These are phyloP conservation scores for Lerema accius DNA, from an alignment of 1,140 invertebrate species.

Conservation along the genomic window DNA sequence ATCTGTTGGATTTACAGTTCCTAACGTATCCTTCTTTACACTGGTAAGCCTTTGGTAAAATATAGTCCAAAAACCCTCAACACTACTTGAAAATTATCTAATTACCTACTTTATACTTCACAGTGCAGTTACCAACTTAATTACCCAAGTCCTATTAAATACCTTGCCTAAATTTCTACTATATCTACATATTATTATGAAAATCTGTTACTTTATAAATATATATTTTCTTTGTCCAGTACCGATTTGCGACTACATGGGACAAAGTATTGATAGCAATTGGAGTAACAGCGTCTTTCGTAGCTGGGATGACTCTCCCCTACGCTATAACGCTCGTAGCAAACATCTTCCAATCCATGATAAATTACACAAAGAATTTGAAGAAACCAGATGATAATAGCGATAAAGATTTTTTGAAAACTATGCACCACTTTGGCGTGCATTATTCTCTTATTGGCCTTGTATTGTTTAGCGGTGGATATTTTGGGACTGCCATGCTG, in stretches of 20 bases:
- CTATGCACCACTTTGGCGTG: slow-evolving; percentile 43
- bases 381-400: slow-evolving; percentile 14
- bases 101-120: too few species aligned
- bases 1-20: too few species aligned
- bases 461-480: slow-evolving; percentile 41
- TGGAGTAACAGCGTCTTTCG: slow-evolving; percentile 36
- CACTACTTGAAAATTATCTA: too few species aligned
- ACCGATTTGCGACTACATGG: slow-evolving; percentile 46
- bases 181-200: too few species aligned
- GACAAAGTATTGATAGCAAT: slow-evolving; percentile 47
- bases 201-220: too few species aligned
- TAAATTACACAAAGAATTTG: slow-evolving; percentile 40
- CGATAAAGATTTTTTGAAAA: slow-evolving; percentile 36
- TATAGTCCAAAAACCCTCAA: too few species aligned
- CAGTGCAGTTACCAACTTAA: too few species aligned
- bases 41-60: too few species aligned
- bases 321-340: slow-evolving; percentile 48
- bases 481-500: slow-evolving; percentile 49
- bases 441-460: slow-evolving; percentile 43
- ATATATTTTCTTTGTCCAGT: slow-evolving; percentile 49
- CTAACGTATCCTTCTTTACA: too few species aligned
- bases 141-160: too few species aligned
- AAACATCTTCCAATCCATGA: slow-evolving; percentile 49
- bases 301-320: slow-evolving; percentile 44
- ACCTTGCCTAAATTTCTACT: too few species aligned